phyloP scores from a whole-genome alignment of 2,888 invertebrate species.

The Phaedon cochleariae region DNA sequence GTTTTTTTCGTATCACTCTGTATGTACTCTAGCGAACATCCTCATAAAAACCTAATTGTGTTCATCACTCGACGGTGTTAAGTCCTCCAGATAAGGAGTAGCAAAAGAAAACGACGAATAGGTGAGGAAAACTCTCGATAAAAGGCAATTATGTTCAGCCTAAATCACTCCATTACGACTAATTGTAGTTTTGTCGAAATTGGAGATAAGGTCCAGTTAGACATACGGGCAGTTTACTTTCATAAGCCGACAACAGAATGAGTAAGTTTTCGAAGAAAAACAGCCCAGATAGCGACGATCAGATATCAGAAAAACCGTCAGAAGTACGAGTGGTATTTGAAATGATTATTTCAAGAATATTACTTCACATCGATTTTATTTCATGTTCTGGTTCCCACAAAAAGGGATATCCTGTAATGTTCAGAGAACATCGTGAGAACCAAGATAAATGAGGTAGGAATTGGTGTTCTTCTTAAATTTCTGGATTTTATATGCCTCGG shows the following conservation, averaged over 20 bases:
- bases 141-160: conserved; percentile 42
- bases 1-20: too few relatives aligned
- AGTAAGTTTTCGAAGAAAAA: too few relatives aligned
- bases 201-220: conserved; percentile 18
- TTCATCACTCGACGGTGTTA: conserved; percentile 41
- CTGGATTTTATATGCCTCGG: too few relatives aligned
- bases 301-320: not conserved
- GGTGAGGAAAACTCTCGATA: conserved; percentile 38
- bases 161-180: conserved; percentile 30
- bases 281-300: too few relatives aligned
- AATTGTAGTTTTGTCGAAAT: conserved; percentile 9
- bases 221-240: not conserved
- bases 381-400: too few relatives aligned
- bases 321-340: not conserved
- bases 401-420: too few relatives aligned
- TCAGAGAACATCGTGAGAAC: too few relatives aligned
- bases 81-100: conserved; percentile 38
- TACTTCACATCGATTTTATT: too few relatives aligned
- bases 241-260: not conserved
- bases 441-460: too few relatives aligned
- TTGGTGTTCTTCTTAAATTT: too few relatives aligned
- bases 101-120: conserved; percentile 38
- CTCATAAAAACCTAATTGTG: conserved; percentile 31
- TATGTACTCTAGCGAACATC: too few relatives aligned
- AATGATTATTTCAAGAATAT: not conserved